Base-by-base conservation (phyloP, 2,797 vertebrate species). In the Oreortyx pictus region DNA sequence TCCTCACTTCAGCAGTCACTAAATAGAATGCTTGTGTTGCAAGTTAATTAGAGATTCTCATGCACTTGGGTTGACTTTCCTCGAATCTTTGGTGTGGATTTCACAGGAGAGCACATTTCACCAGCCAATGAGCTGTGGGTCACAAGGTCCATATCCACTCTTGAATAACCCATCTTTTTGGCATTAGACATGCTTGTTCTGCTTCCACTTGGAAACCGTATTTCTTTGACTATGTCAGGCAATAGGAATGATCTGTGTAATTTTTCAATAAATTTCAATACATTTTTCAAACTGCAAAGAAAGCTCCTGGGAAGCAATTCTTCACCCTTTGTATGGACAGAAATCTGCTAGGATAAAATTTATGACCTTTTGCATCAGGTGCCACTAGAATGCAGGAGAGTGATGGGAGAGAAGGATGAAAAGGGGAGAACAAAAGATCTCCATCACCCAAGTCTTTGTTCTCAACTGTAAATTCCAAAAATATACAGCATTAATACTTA, bases 1-100 rank as follows among this genome's bases (percentile, higher is more conserved):
- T 92, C 44, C 71, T 92, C 86, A 72, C 95, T 95, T 97, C 84
- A 93, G 81, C 91, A 95, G 78, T 88, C 95, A 89, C 84, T 96
- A 82, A 81, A 71, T 85, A 92, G 33, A 54, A 76, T 76, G 71
- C 83, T 95, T 96, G 76, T 86, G 24, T 94, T 94, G 95, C 89
- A 92, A 84, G 79, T 83, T 94, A 90, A 96, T 96, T 96, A 86
- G 82, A 73, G 74, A 88, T 60, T 88, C 79, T 94, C 6, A 0
- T 71, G 61, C 67, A 62, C 37, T 56, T 5, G 5, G 3, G 57
- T 33, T 92, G 84, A 90, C 46, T 94, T 85, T 89, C 59, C 52
- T 60, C 17, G 44, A 76, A 41, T 65, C 59, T 61, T 95, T 68
- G 52, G 73, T 59, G 68, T 88, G 60, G 74, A 77, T 92, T 86